A percentile compares a stretch with the other conserved stretches of the same genome.
Conservation (phyloP, 1,140 invertebrate species). For the Mercenaria mercenaria region DNA sequence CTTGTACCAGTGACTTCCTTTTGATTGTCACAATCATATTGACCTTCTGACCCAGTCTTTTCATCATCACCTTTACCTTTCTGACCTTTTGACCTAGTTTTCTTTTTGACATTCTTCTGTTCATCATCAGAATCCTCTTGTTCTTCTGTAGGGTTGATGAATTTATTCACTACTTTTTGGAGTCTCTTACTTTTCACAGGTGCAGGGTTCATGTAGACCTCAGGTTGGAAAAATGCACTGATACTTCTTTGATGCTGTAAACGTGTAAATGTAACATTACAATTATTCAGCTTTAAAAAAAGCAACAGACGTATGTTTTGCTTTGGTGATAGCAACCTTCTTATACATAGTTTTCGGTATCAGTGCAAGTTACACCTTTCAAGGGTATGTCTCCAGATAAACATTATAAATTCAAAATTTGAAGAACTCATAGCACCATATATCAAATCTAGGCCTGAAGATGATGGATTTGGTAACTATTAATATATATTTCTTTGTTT, state of each 20-base stretch:
- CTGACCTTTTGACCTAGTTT: slow-evolving; percentile 30
- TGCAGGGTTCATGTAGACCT: slow-evolving; percentile 63
- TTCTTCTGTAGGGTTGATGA: slow-evolving; percentile 34
- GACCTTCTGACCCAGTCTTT: background rate
- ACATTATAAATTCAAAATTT: too few species aligned
- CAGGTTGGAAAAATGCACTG: slow-evolving; percentile 75
- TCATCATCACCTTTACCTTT: slow-evolving; percentile 22
- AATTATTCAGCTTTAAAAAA: too few species aligned
- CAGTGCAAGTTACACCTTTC: too few species aligned
- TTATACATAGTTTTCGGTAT: too few species aligned
- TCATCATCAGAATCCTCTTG: slow-evolving; percentile 15
- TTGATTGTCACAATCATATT: background rate
- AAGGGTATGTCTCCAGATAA: too few species aligned
- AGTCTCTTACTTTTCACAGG: slow-evolving; percentile 74
- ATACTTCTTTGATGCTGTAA: slow-evolving; percentile 76
- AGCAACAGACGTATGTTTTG: too few species aligned
- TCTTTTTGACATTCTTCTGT: background rate
- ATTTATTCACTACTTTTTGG: slow-evolving; percentile 68
- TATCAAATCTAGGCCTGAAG: too few species aligned
- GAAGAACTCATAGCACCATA: too few species aligned
- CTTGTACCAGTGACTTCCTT: background rate
- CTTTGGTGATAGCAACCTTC: too few species aligned
- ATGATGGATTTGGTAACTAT: too few species aligned
- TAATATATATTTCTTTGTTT: too few species aligned
- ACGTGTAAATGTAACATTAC: background rate